These are phyloP conservation scores for Coendou prehensilis DNA, from an alignment of 2,797 vertebrate genomes.

Conservation along the genomic window DNA sequence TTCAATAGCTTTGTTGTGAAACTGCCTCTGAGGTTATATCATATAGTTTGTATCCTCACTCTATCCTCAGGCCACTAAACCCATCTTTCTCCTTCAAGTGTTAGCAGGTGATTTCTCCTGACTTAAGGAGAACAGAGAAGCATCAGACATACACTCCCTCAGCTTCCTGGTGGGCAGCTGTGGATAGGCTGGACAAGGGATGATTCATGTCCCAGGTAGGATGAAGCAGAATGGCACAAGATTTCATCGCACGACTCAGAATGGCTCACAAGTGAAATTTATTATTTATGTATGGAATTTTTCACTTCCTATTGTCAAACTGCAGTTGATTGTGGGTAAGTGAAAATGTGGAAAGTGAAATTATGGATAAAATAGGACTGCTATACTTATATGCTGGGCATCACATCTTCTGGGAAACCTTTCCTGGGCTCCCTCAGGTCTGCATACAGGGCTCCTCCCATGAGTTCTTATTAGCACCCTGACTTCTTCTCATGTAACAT, in stretches of 20 bases:
- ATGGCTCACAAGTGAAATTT: not conserved
- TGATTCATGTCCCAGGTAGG: not conserved
- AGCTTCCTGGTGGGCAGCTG: not conserved
- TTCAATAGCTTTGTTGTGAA: not conserved
- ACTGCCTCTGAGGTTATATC: not conserved
- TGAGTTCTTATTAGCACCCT: not conserved
- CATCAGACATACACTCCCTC: not conserved
- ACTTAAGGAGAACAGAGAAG: not conserved
- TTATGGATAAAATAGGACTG: not conserved
- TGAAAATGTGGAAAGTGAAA: not conserved
- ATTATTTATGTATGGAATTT: not conserved
- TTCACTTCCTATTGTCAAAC: not conserved
- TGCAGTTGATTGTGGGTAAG: not conserved
- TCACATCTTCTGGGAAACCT: not conserved
- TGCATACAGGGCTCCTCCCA: not conserved
- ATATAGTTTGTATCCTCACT: not conserved
- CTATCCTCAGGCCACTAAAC: not conserved
- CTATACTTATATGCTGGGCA: not conserved
- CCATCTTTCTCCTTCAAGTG: not conserved
- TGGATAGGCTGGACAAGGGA: not conserved
- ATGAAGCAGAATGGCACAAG: not conserved
- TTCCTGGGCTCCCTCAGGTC: not conserved
- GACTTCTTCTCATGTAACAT: not conserved
- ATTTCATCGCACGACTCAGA: not conserved
- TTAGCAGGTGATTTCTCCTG: not conserved